phyloP scores from a whole-genome alignment of 2,797 vertebrate genomes.

The Pangasius sanitwongsei region DNA sequence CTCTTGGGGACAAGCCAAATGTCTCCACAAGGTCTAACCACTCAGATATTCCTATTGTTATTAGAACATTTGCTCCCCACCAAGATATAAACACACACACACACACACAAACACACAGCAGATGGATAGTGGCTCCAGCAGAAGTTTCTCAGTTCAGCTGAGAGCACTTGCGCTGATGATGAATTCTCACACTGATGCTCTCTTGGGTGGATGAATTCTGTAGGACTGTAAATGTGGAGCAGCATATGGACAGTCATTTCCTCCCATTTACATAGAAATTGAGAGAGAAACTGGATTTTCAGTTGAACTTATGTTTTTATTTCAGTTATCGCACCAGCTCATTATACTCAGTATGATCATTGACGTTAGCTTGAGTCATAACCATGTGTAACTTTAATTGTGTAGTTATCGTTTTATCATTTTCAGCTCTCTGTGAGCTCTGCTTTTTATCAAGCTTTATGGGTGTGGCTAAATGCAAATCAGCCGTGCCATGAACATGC shows the following conservation, averaged over 20 bases:
- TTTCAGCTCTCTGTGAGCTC: neutral
- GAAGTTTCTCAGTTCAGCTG: slow-evolving; percentile 23
- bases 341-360: neutral
- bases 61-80: neutral
- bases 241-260: slow-evolving; percentile 46
- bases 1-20: neutral
- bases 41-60: neutral
- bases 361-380: neutral
- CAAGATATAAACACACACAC: neutral
- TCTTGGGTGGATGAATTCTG: slow-evolving; percentile 44
- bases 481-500: neutral
- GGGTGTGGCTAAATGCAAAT: neutral
- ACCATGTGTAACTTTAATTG: neutral
- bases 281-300: slow-evolving; percentile 27
- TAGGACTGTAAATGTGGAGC: slow-evolving; percentile 47
- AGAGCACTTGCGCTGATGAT: slow-evolving; percentile 48
- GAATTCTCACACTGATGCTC: slow-evolving; percentile 36
- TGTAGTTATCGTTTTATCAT: neutral
- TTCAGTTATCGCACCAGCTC: slow-evolving; percentile 9
- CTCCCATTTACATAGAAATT: slow-evolving; percentile 48
- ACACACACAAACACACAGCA: slow-evolving; percentile 19
- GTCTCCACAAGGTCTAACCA: neutral
- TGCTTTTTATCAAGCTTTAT: neutral
- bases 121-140: slow-evolving; percentile 29
- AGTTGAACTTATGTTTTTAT: slow-evolving; percentile 23